phyloP scores from a whole-genome alignment of 30 jellyfish, hydroid and myxozoan genomes.

The Pelagia noctiluca region DNA sequence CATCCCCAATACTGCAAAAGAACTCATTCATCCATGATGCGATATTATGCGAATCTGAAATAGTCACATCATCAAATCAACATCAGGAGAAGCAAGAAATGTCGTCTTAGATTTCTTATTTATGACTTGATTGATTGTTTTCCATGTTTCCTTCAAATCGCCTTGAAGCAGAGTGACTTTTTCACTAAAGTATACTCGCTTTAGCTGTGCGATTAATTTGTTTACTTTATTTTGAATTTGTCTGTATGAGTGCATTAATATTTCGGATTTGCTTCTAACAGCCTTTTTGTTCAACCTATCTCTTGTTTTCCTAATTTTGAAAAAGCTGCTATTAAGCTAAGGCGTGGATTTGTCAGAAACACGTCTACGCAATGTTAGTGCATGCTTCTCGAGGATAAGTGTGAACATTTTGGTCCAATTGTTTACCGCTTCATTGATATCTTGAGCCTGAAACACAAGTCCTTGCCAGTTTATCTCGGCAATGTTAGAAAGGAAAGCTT shows the following conservation, averaged over 20 bases:
- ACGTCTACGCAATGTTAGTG: neutral
- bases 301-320: conserved; percentile 23
- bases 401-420: conserved; percentile 10
- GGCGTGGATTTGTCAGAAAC: conserved; percentile 15
- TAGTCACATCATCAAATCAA: neutral
- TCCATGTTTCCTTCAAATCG: neutral
- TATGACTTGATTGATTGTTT: no score
- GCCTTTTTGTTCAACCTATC: conserved; percentile 21
- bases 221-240: conserved; percentile 24
- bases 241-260: conserved; percentile 31
- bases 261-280: conserved; percentile 21
- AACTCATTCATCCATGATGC: neutral
- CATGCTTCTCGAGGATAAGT: conserved; percentile 2
- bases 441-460: conserved; percentile 16
- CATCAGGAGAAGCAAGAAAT: neutral
- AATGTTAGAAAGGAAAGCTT: neutral
- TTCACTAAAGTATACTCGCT: conserved; percentile 28
- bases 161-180: conserved; percentile 16
- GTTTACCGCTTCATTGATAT: conserved; percentile 14
- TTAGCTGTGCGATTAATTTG: conserved; percentile 24
- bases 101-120: neutral
- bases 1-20: conserved; percentile 6
- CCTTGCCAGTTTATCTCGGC: neutral
- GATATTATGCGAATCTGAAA: neutral
- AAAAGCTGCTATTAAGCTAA: conserved; percentile 21